A percentile compares a stretch with the other conserved stretches of the same genome.
These are phyloP conservation scores for Drosophila pseudoananassae DNA, from an alignment of 1,140 invertebrate genomes.

Conservation along the genomic window DNA sequence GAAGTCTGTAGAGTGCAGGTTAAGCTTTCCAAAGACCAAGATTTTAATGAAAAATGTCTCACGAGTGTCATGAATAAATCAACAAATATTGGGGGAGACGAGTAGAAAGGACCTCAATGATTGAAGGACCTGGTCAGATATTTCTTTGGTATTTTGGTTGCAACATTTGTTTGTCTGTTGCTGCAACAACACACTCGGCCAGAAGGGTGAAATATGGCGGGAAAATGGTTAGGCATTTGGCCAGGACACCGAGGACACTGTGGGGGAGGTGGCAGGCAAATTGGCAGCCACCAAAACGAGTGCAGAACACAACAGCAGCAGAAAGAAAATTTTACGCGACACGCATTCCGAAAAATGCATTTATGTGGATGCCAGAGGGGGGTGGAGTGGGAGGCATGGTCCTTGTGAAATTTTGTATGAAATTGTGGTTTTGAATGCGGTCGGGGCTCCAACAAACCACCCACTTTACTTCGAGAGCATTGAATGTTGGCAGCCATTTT, in stretches of 20 bases:
- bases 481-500: slow-evolving; percentile 62
- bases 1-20: background rate
- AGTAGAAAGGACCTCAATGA: too few species aligned
- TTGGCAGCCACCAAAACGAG: slow-evolving; percentile 52
- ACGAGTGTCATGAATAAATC: too few species aligned
- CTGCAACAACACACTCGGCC: background rate
- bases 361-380: slow-evolving; percentile 34
- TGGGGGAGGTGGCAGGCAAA: slow-evolving; percentile 45
- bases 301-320: slow-evolving; percentile 14
- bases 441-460: slow-evolving; percentile 24
- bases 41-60: too few species aligned
- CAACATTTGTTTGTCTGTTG: background rate
- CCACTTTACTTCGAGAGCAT: slow-evolving; percentile 45
- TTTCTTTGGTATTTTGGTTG: background rate
- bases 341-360: slow-evolving; percentile 77
- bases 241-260: background rate
- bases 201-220: background rate
- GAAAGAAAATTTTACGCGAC: slow-evolving; percentile 62
- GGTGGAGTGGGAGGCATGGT: slow-evolving; percentile 10
- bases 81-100: too few species aligned
- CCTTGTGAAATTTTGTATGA: slow-evolving; percentile 64
- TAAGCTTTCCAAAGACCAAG: background rate
- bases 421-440: slow-evolving; percentile 68
- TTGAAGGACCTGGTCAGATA: too few species aligned
- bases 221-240: slow-evolving; percentile 22